Conservation (phyloP, 2,888 invertebrate species). For the Bellardia bayeri region DNA sequence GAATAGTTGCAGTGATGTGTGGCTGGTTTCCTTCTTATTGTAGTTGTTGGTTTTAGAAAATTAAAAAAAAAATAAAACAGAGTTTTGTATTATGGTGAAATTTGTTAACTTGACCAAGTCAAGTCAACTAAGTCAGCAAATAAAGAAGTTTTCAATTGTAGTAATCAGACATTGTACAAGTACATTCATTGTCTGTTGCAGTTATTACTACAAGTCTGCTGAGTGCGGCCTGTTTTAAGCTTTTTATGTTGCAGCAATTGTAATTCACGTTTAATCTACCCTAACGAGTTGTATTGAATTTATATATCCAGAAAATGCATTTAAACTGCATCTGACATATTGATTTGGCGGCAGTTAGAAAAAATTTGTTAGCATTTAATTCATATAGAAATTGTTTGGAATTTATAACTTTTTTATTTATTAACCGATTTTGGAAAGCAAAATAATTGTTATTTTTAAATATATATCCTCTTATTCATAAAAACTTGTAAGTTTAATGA, state of each 20-base stretch:
- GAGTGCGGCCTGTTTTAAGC: conserved; percentile 68
- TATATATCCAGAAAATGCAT: no score
- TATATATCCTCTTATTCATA: no score
- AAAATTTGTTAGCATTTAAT: neutral
- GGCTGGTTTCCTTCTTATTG: conserved; percentile 26
- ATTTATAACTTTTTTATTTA: no score
- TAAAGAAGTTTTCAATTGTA: conserved; percentile 66
- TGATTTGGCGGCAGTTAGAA: conserved; percentile 20
- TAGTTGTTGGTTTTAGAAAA: neutral
- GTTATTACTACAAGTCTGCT: conserved; percentile 65
- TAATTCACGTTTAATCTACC: conserved; percentile 76
- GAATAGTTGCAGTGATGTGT: conserved; percentile 9
- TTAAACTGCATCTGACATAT: neutral
- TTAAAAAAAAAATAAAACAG: neutral
- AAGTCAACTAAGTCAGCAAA: conserved; percentile 21
- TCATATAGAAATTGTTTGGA: neutral
- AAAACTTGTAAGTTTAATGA: no score
- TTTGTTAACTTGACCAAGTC: conserved; percentile 47
- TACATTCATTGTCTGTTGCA: conserved; percentile 60
- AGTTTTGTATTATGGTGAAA: conserved; percentile 26
- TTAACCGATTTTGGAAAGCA: no score
- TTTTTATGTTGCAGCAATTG: conserved; percentile 71
- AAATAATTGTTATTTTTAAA: no score
- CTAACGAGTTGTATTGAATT: no score
- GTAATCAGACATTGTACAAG: conserved; percentile 68